Conservation (phyloP, 2,797 vertebrate species). For the Mionectes olivaceus region DNA sequence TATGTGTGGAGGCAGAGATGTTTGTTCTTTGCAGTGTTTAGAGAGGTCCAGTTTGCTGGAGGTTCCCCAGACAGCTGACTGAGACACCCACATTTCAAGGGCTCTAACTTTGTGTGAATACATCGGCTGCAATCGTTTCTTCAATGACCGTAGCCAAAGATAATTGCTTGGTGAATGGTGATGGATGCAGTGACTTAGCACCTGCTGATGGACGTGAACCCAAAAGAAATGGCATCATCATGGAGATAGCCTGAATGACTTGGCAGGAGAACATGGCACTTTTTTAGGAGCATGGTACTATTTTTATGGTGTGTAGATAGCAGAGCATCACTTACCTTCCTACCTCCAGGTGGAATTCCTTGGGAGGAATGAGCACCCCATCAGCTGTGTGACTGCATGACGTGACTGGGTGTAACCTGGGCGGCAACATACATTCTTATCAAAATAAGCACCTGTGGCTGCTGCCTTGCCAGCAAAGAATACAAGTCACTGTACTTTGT, state of each 20-base stretch:
- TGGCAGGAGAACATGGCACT: not conserved
- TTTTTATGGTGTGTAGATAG: not conserved
- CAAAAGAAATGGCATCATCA: not conserved
- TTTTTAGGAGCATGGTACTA: not conserved
- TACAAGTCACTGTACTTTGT: not conserved
- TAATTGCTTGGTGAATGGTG: not conserved
- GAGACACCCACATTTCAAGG: not conserved
- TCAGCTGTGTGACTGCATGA: not conserved
- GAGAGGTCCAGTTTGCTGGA: not conserved
- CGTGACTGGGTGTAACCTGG: constrained; percentile 7
- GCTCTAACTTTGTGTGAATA: not conserved
- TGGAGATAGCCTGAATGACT: not conserved
- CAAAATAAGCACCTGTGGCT: not conserved
- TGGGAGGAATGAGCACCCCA: not conserved
- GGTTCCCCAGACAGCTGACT: not conserved
- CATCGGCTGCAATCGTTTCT: not conserved
- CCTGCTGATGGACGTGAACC: not conserved
- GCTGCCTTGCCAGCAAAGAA: not conserved
- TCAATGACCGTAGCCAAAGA: not conserved
- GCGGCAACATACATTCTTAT: not conserved
- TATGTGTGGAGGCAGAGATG: not conserved
- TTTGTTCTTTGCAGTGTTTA: not conserved
- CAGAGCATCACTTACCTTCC: not conserved
- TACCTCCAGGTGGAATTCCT: not conserved
- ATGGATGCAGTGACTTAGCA: not conserved